Evolutionary conservation across 2,797 vertebrate species (phyloP), one percentile per base, ranked within the genome.

Genomic region (Oryzias sinensis): DNA sequence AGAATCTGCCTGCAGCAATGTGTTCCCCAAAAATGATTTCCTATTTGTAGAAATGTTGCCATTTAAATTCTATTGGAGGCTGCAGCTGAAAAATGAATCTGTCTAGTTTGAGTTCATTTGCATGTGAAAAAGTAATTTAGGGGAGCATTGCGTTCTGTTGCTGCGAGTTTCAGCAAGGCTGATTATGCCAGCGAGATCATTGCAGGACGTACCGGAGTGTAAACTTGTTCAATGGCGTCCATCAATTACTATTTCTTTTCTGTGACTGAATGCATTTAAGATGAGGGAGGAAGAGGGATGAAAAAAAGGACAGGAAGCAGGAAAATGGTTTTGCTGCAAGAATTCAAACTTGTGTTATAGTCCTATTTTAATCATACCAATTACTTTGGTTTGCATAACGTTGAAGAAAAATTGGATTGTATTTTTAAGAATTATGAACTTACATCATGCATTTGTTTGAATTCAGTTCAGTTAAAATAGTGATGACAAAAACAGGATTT

Each of bases 211-310:
- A 67, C 64, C 52, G 52, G 49, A 81, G 79, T 83, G 79, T 79
- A 89, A 86, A 89, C 81, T 86, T 65, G 62, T 86, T 89, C 88
- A 84, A 89, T 54, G 67, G 74, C 68, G 76, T 56, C 69, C 88
- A 90, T 91, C 85, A 83, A 84, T 91, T 90, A 85, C 84, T 70
- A 68, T 74, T 85, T 77, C 85, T 76, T 77, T 68, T 81, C 83
- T 60, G 65, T 68, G 76, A 67, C 71, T 80, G 88, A 89, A 90
- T 91, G 81, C 69, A 81, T 74, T 80, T 58, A 84, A 89, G 86
- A 90, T 86, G 81, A 85, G 65, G 59, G 51, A 47, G 47, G 29
- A 14, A 47, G 56, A 42, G 29, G 42, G 51, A 44, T 22, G 17
- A n/a, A 40, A 5, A 14, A 50, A 17, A 49, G 20, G 50, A 13